Evolutionary conservation across 2,888 invertebrate genomes (phyloP), one percentile per base, ranked within the genome.

Genomic region (Drosophila fungiperda): DNA sequence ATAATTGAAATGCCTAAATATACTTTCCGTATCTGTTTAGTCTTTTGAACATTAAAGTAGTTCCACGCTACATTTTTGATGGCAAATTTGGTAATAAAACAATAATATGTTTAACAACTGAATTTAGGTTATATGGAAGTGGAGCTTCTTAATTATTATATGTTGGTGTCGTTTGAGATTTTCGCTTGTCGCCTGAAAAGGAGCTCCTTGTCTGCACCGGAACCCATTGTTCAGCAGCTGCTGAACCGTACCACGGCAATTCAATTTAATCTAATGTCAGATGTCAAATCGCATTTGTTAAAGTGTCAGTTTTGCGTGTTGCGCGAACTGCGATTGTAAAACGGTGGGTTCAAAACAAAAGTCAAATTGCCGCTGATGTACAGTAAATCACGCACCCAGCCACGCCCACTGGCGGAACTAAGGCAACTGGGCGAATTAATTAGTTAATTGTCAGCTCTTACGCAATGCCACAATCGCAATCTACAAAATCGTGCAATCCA

Each of bases 361-460:
- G 53, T 50, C 63, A 49, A 45, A 45, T 60, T 42, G 17, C 53
- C 33, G 45, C 45, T 45, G 53, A 50, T 35, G 36, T 52, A n/a
- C 53, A 29, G 80, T 82, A 88, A 88, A 84, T 84, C 83, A 83
- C 64, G 58, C 62, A 17, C 26, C 40, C 9, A 4, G 57, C 71
- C 76, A 78, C 69, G 70, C 73, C 82, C 33, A 33, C 33, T 6
- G 49, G 2, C 3, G 11, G n/a, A 17, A n/a, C n/a, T 32, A 7
- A 20, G 32, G 58, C 52, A 32, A 67, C 35, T 45, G 48, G 45
- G 70, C 70, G 76, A 84, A 83, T 84, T 84, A 84, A 86, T 84
- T 84, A 84, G 88, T 84, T 88, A 84, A 84, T 88, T 86, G 81
- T 69, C 87, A 74, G 69, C 74, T 53, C 82, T 55, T 23, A 45